A percentile compares a stretch with the other conserved stretches of the same genome.
Evolutionary conservation across 1,140 invertebrate genomes (phyloP).

Genomic region (Phenacoccus solenopsis): DNA sequence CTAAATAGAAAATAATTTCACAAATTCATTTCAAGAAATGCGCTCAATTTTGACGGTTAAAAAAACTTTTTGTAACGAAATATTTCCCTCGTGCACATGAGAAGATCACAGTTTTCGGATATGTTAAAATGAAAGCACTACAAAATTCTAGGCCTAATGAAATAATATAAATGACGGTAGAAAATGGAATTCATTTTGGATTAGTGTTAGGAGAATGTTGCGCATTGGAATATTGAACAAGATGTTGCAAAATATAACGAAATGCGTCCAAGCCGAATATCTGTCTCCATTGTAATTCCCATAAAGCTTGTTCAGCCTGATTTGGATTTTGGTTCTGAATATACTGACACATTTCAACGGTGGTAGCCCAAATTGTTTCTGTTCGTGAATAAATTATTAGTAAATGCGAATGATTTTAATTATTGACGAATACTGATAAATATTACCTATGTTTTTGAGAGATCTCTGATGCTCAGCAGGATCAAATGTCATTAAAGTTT

Average conservation of each 20-base stretch:
- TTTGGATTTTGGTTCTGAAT: conserved; percentile 27
- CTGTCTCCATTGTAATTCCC: conserved; percentile 29
- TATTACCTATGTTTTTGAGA: conserved; percentile 30
- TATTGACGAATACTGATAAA: background rate
- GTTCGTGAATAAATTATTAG: conserved; percentile 16
- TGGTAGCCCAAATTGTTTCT: conserved; percentile 31
- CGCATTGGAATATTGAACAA: conserved; percentile 24
- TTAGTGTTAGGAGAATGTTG: background rate
- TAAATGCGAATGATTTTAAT: background rate
- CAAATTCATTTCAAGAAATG: background rate
- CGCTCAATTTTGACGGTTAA: background rate
- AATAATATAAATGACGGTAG: background rate
- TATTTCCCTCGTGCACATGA: background rate
- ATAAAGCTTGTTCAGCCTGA: conserved; percentile 25
- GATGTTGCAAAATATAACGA: conserved; percentile 25
- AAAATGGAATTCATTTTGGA: conserved; percentile 8
- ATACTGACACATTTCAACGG: conserved; percentile 29
- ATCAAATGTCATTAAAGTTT: conserved; percentile 30
- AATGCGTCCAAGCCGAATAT: conserved; percentile 27
- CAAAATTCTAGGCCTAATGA: background rate
- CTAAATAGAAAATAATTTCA: background rate
- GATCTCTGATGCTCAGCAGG: conserved; percentile 28
- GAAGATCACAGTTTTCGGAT: background rate
- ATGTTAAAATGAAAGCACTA: background rate
- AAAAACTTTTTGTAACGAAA: background rate